Evolutionary conservation across 2,113 vertebrate genomes (phyloP).

Genomic region (Eptatretus burgeri): DNA sequence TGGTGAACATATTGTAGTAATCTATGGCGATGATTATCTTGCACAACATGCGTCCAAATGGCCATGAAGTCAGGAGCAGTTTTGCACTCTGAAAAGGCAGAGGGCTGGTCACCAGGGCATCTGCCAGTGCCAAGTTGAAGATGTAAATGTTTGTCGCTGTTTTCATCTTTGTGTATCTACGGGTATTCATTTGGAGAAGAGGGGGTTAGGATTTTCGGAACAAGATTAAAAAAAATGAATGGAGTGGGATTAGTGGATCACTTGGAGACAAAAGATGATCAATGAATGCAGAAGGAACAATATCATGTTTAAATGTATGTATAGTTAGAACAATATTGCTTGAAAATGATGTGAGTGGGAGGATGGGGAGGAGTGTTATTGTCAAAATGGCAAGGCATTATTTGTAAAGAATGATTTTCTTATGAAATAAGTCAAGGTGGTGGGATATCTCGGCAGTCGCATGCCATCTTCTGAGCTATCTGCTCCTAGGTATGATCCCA

Average conservation of each 20-base stretch:
- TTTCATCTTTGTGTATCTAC: conserved; percentile 97
- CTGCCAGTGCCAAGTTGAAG: conserved; percentile 83
- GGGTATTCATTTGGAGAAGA: background rate
- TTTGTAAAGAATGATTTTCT: background rate
- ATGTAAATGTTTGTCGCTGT: conserved; percentile 98
- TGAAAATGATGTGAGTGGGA: background rate
- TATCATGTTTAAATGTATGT: background rate
- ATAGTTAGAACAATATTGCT: background rate
- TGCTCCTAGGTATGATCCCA: no score
- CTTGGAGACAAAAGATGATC: background rate
- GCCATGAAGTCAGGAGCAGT: conserved; percentile 91
- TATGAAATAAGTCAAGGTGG: no score
- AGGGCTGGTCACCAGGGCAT: conserved; percentile 74
- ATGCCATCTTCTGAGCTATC: no score
- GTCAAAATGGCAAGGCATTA: background rate
- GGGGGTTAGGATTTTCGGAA: conserved; percentile 10
- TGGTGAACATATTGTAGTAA: conserved; percentile 99
- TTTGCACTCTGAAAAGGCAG: conserved; percentile 91
- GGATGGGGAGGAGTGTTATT: background rate
- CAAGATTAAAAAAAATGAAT: conserved; percentile 9
- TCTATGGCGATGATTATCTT: conserved; percentile 90
- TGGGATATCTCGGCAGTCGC: no score
- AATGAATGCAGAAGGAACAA: background rate
- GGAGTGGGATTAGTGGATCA: background rate
- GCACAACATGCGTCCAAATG: conserved; percentile 61